Percentiles rank a stretch among this genome's conserved stretches.
These are phyloP conservation scores for Panthera leo DNA, from an alignment of 2,113 vertebrate species.

Conservation along the genomic window DNA sequence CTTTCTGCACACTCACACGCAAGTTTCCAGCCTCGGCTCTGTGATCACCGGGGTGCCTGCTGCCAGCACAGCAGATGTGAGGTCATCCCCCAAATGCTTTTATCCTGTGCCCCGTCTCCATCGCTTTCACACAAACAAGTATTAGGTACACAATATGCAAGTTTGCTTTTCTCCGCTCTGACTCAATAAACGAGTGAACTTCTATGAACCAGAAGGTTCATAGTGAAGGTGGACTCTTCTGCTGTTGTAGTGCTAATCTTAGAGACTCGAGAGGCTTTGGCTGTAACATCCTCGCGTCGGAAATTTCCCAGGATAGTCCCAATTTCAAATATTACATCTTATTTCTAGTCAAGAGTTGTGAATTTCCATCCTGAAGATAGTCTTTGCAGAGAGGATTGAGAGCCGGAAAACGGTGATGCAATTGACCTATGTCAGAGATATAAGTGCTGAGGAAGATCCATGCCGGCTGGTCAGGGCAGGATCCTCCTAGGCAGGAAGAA, in stretches of 20 bases:
- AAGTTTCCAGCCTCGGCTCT: neutral
- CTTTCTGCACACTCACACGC: neutral
- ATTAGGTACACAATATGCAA: too few species aligned
- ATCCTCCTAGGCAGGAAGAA: neutral
- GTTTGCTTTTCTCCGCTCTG: neutral
- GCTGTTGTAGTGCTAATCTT: too few species aligned
- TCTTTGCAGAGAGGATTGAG: neutral
- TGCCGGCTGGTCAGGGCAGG: neutral
- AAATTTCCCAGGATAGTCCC: neutral
- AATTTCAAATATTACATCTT: neutral
- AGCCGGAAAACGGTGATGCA: neutral
- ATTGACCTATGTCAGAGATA: neutral
- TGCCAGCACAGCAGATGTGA: neutral
- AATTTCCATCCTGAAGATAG: neutral
- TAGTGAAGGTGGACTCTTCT: too few species aligned
- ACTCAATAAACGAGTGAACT: neutral
- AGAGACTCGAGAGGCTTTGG: neutral
- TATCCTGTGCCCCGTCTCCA: neutral
- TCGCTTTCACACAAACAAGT: neutral
- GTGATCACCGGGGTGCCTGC: neutral
- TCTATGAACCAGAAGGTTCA: neutral
- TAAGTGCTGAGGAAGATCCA: neutral
- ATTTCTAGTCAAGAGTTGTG: neutral
- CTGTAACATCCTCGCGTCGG: neutral
- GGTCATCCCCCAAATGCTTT: neutral